A percentile compares a stretch with the other conserved stretches of the same genome.
Evolutionary conservation across 2,113 vertebrate species (phyloP).

Genomic region (Muscicapa adusta): DNA sequence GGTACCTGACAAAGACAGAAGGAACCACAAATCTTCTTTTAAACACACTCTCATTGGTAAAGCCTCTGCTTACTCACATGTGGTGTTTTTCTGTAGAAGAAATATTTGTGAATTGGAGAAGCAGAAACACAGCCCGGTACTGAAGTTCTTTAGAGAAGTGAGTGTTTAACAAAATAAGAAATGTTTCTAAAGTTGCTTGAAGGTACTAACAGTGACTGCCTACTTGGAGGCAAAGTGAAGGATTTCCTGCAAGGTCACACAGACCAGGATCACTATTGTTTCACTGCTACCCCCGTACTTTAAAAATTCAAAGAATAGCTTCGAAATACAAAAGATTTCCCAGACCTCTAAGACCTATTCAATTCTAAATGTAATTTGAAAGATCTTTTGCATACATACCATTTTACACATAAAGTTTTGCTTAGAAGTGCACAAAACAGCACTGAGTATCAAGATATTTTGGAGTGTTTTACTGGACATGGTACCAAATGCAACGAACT

Average conservation of each 20-base stretch:
- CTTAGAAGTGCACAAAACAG: background rate
- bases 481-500: background rate
- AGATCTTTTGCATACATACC: background rate
- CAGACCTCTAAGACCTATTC: background rate
- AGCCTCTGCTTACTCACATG: background rate
- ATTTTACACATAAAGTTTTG: background rate
- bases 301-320: background rate
- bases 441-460: background rate
- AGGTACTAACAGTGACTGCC: rapidly evolving
- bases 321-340: background rate
- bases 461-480: background rate
- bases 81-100: background rate
- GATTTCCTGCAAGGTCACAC: background rate
- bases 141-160: background rate
- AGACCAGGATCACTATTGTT: background rate
- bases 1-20: background rate
- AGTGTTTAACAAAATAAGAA: background rate
- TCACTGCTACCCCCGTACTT: background rate
- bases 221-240: background rate
- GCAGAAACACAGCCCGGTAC: background rate
- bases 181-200: background rate
- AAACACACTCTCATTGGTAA: background rate
- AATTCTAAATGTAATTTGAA: background rate
- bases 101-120: background rate
- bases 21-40: background rate